These are phyloP conservation scores for Leptosomus discolor DNA, from an alignment of 2,113 vertebrate species.

Conservation along the genomic window DNA sequence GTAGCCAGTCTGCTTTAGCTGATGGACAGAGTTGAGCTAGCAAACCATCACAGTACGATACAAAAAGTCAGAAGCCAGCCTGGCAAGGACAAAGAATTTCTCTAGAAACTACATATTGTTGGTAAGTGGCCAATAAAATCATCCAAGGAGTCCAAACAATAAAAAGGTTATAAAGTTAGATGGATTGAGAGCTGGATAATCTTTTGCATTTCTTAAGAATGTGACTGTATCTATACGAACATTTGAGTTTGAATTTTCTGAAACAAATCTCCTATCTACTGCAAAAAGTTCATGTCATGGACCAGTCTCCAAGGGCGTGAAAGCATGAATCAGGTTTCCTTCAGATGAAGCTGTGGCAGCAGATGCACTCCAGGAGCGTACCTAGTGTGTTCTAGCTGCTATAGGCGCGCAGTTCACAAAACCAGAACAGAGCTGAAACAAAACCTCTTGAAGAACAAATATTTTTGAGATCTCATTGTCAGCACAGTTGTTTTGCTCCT, in stretches of 20 bases:
- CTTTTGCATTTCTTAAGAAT: not conserved
- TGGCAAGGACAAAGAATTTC: not conserved
- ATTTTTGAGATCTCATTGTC: not conserved
- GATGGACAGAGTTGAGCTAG: not conserved
- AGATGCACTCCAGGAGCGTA: not conserved
- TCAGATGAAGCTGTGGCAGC: not conserved
- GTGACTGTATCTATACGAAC: not conserved
- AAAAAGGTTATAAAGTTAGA: not conserved
- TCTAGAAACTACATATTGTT: not conserved
- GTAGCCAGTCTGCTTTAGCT: not conserved
- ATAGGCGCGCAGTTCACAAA: not conserved
- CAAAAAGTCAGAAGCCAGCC: not conserved
- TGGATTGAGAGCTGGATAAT: not conserved
- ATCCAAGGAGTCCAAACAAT: not conserved
- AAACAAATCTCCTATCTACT: not conserved
- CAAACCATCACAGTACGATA: not conserved
- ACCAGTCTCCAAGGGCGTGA: not conserved
- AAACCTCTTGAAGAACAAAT: not conserved
- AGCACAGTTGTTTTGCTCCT: not conserved
- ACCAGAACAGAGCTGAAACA: not conserved
- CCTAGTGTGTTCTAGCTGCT: not conserved
- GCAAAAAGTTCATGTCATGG: not conserved
- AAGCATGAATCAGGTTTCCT: not conserved
- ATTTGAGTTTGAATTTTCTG: not conserved
- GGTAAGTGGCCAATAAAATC: not conserved